Evolutionary conservation across 2,888 invertebrate genomes (phyloP), one percentile per base, ranked within the genome.

Genomic region (Drosophila pseudotalamancana): DNA sequence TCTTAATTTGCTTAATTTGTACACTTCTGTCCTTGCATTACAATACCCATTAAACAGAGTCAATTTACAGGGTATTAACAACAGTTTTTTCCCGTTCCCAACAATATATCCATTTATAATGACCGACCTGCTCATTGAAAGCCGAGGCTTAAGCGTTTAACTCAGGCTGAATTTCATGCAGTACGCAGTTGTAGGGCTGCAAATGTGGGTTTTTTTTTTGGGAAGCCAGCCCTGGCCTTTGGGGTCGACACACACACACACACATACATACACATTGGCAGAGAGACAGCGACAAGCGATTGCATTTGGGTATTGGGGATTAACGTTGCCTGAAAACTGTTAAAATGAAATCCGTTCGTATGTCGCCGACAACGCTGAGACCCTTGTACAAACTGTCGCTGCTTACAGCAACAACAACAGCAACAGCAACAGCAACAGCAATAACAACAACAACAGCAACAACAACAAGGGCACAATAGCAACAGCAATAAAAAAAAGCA

Each of bases 261-360:
- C 21, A 46, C 25, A 46, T 9, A 42, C 8, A 37, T 14, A 27
- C 11, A 21, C 14, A 12, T 14, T 9, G 14, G 27, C 34, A 51
- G n/a, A 21, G 18, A 37, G 16, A 32, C 70, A 75, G 32, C 50
- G 77, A 56, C 46, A 83, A 64, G 66, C 87, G 83, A 87, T 85
- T 83, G 87, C 83, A 85, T 87, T 87, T 82, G 83, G 83, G 83
- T 87, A 85, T 83, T 87, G 87, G 83, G 86, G 87, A 87, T 85
- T 87, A 85, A 79, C 79, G 83, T 78, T 63, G 87, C 60, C 65
- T 85, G 86, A 76, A n/a, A 87, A 79, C 87, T 76, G 88, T 83
- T 87, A 82, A 87, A 83, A 85, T 87, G 82, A 81, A 87, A 87
- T 83, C 82, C 73, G 71, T 85, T 82, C 83, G 85, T 66, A 71